Evolutionary conservation across 2,113 vertebrate species (phyloP).

Genomic region (Geococcyx californianus): DNA sequence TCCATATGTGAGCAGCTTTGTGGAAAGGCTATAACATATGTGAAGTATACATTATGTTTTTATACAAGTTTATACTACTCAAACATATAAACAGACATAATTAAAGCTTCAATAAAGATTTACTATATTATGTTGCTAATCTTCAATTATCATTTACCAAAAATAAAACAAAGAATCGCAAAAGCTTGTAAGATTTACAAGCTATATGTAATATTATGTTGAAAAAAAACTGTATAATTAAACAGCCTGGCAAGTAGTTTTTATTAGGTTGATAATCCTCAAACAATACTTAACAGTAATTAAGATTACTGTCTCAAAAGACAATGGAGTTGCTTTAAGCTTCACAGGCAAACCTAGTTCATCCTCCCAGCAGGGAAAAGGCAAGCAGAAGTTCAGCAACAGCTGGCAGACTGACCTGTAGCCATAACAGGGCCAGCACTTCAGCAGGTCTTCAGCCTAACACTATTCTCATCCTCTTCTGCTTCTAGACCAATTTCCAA

Average conservation of each 20-base stretch:
- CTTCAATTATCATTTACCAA: not conserved
- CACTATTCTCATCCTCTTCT: not conserved
- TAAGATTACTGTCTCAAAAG: no score
- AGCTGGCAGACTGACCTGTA: accelerated
- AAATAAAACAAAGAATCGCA: not conserved
- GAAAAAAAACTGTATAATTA: not conserved
- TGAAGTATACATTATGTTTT: not conserved
- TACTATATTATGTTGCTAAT: not conserved
- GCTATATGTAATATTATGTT: not conserved
- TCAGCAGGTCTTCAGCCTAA: not conserved
- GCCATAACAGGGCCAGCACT: not conserved
- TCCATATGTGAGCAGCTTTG: not conserved
- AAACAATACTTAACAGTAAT: not conserved
- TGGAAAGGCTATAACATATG: not conserved
- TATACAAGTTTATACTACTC: not conserved
- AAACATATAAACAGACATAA: not conserved
- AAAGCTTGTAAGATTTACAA: not conserved
- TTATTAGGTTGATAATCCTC: not conserved
- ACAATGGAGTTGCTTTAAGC: not conserved
- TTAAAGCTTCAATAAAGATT: not conserved
- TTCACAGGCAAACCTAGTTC: not conserved
- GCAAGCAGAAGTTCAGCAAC: not conserved
- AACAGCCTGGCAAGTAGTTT: not conserved
- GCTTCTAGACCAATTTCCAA: not conserved
- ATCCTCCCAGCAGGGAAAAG: not conserved